phyloP scores from a whole-genome alignment of 2,888 invertebrate genomes.

The Andrena haemorrhoa region DNA sequence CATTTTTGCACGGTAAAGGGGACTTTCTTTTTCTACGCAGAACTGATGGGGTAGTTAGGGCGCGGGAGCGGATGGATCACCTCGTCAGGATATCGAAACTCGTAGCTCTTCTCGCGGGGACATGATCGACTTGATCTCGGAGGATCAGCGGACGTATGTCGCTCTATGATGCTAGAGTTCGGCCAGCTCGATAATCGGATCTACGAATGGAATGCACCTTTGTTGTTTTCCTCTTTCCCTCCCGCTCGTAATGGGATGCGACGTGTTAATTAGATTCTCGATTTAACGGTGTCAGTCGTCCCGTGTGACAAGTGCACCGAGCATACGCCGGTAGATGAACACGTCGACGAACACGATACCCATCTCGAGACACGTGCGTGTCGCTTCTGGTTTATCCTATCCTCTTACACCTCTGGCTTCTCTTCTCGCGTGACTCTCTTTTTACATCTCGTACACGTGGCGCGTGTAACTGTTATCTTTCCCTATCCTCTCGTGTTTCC shows the following conservation, averaged over 20 bases:
- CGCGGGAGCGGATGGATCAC: no score
- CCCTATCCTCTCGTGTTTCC: background rate
- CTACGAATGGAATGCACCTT: background rate
- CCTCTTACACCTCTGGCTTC: constrained; percentile 67
- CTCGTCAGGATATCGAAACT: background rate
- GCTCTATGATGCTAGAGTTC: background rate
- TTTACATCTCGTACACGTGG: constrained; percentile 48
- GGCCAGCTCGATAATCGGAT: constrained; percentile 2
- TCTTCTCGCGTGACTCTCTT: constrained; percentile 59
- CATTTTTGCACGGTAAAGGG: no score
- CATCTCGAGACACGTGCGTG: constrained; percentile 52
- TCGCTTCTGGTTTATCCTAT: constrained; percentile 62
- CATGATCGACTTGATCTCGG: background rate
- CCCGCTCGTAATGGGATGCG: constrained; percentile 43
- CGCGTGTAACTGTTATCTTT: constrained; percentile 19
- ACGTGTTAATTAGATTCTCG: constrained; percentile 52
- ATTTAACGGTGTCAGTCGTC: constrained; percentile 49
- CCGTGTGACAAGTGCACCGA: constrained; percentile 42
- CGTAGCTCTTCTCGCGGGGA: background rate
- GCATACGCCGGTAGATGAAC: constrained; percentile 34
- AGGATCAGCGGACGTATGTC: background rate
- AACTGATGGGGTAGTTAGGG: no score
- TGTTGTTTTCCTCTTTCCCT: constrained; percentile 11
- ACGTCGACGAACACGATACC: constrained; percentile 55
- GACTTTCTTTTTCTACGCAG: no score